phyloP scores from a whole-genome alignment of 2,113 vertebrate genomes.

The Campylomormyrus tamandua region DNA sequence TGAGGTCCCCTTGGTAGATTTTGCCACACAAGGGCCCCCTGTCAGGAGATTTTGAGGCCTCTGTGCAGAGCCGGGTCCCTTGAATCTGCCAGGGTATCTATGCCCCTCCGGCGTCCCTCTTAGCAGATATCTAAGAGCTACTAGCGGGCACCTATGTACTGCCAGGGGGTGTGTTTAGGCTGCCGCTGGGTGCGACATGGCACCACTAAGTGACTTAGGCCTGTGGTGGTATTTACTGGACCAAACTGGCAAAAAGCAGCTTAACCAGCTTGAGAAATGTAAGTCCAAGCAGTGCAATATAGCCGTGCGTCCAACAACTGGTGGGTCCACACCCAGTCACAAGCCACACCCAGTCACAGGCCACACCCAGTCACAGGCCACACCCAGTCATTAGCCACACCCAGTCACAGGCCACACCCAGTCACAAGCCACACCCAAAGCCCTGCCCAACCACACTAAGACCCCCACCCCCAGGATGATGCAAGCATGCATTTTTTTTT shows the following conservation, averaged over 20 bases:
- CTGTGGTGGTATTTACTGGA: not conserved
- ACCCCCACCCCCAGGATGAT: not conserved
- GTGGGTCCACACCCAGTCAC: not conserved
- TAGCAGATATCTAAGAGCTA: not conserved
- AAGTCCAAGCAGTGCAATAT: not conserved
- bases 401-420: not conserved
- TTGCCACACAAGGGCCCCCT: not conserved
- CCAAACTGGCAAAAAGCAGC: constrained; percentile 14
- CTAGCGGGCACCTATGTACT: not conserved
- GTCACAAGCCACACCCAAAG: not conserved
- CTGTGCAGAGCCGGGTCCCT: not conserved
- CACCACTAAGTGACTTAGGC: not conserved
- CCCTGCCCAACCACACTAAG: not conserved
- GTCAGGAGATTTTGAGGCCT: not conserved
- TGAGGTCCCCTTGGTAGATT: not conserved
- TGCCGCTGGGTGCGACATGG: not conserved
- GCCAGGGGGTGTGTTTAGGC: not conserved
- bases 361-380: no score
- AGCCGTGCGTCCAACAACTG: not conserved
- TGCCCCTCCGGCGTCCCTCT: not conserved
- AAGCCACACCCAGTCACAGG: no score
- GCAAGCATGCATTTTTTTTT: not conserved
- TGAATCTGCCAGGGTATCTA: not conserved
- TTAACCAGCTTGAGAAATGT: constrained; percentile 12
- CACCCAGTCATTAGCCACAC: no score